These are phyloP conservation scores for Phylloscopus trochilus DNA, from an alignment of 2,113 vertebrate species.

Conservation along the genomic window DNA sequence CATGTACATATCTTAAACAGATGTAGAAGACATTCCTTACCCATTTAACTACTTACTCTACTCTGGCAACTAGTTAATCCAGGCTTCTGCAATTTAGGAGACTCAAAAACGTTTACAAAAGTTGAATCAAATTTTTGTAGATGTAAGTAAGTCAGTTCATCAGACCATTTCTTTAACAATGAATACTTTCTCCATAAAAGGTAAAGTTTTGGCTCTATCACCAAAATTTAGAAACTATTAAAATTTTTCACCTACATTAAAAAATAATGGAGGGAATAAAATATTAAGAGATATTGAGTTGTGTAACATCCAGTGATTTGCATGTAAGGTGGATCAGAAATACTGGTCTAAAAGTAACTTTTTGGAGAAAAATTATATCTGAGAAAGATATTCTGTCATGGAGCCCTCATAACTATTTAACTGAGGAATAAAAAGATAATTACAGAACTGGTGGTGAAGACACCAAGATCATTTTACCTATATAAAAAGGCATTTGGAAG, in stretches of 20 bases:
- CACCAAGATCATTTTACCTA: background rate
- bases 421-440: background rate
- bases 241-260: background rate
- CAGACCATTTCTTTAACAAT: background rate
- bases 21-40: background rate
- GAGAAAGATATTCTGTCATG: background rate
- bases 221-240: background rate
- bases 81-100: background rate
- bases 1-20: background rate
- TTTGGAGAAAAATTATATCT: background rate
- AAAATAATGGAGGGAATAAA: background rate
- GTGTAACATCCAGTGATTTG: background rate
- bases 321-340: background rate
- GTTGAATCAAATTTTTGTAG: background rate
- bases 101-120: background rate
- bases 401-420: background rate
- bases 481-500: background rate
- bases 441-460: background rate
- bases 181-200: background rate
- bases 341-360: background rate
- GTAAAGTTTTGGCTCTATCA: background rate
- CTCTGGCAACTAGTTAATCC: background rate
- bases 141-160: background rate
- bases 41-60: background rate
- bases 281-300: background rate